Base-by-base conservation (phyloP, 2,888 invertebrate species). In the Agriopis marginaria region DNA sequence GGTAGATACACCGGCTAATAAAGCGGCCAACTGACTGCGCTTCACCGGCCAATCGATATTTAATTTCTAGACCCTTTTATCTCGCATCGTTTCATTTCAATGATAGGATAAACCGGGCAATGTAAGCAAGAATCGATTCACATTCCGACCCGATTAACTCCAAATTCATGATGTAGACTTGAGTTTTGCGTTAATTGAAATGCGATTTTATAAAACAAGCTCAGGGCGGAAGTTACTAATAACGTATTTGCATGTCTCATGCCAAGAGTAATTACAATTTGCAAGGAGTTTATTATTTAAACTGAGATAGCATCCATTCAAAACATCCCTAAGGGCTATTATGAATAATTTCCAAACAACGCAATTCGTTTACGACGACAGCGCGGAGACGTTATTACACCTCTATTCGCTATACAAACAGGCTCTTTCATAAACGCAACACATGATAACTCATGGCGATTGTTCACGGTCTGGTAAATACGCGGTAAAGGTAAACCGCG, bases 391-490 rank as follows among this genome's bases (percentile, higher is more conserved):
- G 82, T 89, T 87, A 89, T 87, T 86, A 85, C 85, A 86, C 83
- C 84, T 86, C 87, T 83, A 86, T 87, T 87, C 86, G 86, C 83
- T 90, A 86, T 86, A 88, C 89, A 92, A 89, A 91, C 89, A 88
- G 84, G 83, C 87, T 91, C 87, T 87, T 89, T 89, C 86, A 90
- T 88, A 90, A 91, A 88, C 85, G 88, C 88, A 88, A 86, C 87
- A 90, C 90, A 89, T 91, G 91, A 90, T 92, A 92, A 93, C 91
- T 89, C 90, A 86, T 83, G 83, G 84, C 86, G 89, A 92, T 93
- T 91, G 90, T 93, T 91, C 92, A 93, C 87, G 92, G 93, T 94
- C 93, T 93, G 89, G 89, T 89, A 85, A 5, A 32, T 87, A 88
- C 89, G 79, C 81, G 81, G 88, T 85, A 91, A 91, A 92, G 91